Conservation (phyloP, 2,797 vertebrate species). For the Lacerta bilineata region DNA sequence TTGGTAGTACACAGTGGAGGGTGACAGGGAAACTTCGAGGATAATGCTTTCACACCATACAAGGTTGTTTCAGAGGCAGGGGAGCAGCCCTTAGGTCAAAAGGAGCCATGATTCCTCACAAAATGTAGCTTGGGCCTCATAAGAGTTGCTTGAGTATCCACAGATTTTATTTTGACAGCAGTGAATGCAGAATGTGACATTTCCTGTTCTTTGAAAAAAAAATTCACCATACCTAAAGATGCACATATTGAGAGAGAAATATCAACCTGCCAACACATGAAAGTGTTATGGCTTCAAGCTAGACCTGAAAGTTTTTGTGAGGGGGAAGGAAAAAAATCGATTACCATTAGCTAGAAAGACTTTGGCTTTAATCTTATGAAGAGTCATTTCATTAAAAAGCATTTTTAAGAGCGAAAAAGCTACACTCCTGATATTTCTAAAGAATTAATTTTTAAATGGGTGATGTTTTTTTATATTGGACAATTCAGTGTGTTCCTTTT, state of each 20-base stretch:
- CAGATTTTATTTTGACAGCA: slow-evolving; percentile 23
- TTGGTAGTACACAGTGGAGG: not conserved
- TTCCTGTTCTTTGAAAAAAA: slow-evolving; percentile 5
- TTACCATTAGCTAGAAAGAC: not conserved
- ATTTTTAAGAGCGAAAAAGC: slow-evolving; percentile 6
- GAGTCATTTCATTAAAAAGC: not conserved
- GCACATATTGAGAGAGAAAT: not conserved
- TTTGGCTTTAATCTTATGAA: slow-evolving; percentile 24
- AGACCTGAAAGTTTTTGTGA: not conserved
- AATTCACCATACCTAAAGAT: slow-evolving; percentile 8
- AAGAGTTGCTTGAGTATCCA: slow-evolving; percentile 14
- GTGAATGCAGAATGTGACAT: not conserved
- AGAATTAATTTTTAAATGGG: not conserved
- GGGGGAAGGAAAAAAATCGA: not conserved
- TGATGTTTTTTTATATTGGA: not conserved
- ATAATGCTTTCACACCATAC: not conserved
- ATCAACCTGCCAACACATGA: slow-evolving; percentile 7
- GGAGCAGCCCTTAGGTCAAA: not conserved
- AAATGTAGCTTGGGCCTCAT: not conserved
- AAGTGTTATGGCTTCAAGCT: slow-evolving; percentile 17
- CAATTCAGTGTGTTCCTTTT: not conserved
- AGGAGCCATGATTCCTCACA: not conserved
- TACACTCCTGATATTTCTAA: not conserved
- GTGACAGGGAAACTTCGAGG: not conserved
- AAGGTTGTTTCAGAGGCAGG: not conserved